Conservation (phyloP, 2,888 invertebrate species). For the Thecocarcelia acutangulata region DNA sequence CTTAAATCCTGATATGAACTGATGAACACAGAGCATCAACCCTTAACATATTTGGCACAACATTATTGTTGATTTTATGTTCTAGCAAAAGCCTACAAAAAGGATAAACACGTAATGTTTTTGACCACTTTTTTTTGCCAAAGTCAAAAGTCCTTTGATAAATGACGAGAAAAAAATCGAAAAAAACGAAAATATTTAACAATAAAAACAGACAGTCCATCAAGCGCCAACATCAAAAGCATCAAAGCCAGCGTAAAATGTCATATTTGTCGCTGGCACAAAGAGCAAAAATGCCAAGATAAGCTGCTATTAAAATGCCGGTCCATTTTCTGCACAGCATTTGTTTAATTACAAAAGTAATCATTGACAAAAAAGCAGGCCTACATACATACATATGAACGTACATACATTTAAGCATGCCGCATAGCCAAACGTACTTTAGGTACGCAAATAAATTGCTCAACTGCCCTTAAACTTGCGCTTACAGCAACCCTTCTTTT, state of each 20-base stretch:
- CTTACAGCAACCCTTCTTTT: conserved; percentile 50
- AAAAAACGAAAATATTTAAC: conserved; percentile 23
- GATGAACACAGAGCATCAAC: conserved; percentile 16
- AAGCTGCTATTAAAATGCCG: conserved; percentile 64
- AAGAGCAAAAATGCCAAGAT: conserved; percentile 51
- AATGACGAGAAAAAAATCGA: conserved; percentile 29
- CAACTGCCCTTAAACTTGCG: conserved; percentile 28
- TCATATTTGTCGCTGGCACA: conserved; percentile 60
- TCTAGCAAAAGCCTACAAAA: neutral
- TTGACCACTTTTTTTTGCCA: conserved; percentile 50
- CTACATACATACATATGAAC: too few species aligned
- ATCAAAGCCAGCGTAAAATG: conserved; percentile 64
- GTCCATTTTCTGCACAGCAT: conserved; percentile 48
- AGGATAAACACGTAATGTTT: conserved; percentile 16
- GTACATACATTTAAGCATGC: neutral
- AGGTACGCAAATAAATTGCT: conserved; percentile 43
- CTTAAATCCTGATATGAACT: neutral
- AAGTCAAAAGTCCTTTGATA: conserved; percentile 59
- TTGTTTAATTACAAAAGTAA: conserved; percentile 44
- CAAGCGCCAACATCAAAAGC: conserved; percentile 63
- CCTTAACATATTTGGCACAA: neutral
- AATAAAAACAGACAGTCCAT: conserved; percentile 47
- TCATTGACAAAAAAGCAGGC: conserved; percentile 3
- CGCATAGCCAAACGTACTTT: conserved; percentile 19
- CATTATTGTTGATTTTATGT: neutral